phyloP scores from a whole-genome alignment of 2,113 vertebrate species.

The Apteryx owenii region DNA sequence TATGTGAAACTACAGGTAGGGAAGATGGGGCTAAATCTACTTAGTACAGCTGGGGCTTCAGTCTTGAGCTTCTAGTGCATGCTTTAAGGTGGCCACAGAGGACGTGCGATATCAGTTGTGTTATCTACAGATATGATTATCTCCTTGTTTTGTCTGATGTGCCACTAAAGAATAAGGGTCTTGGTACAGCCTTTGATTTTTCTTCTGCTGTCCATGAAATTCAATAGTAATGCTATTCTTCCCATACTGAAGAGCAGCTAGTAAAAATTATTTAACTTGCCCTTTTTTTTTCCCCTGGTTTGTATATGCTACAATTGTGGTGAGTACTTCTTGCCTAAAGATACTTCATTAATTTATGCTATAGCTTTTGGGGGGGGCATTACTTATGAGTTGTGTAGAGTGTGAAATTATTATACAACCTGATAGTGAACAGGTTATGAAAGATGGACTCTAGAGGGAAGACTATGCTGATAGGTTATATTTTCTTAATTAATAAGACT shows the following conservation, averaged over 20 bases:
- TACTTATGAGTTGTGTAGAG: not conserved
- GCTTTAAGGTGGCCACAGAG: not conserved
- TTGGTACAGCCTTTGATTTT: not conserved
- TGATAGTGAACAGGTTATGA: constrained; percentile 24
- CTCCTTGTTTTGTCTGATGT: not conserved
- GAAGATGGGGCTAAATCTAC: not conserved
- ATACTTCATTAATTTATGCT: not conserved
- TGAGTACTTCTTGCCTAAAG: not conserved
- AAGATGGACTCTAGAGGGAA: constrained; percentile 18
- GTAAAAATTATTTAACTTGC: not conserved
- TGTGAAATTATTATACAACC: constrained; percentile 32
- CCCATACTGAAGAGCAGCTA: not conserved
- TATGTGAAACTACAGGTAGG: not conserved
- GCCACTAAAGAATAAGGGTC: not conserved
- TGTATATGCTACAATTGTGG: not conserved
- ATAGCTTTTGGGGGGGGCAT: not conserved
- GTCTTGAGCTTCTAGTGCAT: not conserved
- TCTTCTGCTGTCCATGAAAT: not conserved
- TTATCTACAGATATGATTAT: not conserved
- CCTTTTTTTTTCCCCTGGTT: not conserved
- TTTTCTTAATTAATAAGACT: not conserved
- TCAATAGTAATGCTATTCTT: not conserved
- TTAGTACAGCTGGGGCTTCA: not conserved
- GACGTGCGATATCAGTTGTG: not conserved
- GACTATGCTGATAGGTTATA: not conserved